A percentile compares a stretch with the other conserved stretches of the same genome.
These are phyloP conservation scores for Parnassius orleans DNA, from an alignment of 2,888 invertebrate genomes.

Conservation along the genomic window DNA sequence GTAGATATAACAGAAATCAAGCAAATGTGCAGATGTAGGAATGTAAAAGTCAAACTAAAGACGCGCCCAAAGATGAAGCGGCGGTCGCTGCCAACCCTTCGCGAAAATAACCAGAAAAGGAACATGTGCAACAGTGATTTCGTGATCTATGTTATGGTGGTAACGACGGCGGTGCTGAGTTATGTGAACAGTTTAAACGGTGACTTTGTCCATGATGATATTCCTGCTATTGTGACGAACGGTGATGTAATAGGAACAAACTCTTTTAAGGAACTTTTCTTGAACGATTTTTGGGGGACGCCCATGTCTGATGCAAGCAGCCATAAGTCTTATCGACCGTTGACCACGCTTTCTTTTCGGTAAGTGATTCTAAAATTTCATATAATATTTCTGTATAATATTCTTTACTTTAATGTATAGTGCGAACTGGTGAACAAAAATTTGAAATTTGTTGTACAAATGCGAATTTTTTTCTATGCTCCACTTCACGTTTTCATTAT, in stretches of 20 bases:
- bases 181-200: slow-evolving; percentile 88
- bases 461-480: too few species aligned
- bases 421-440: too few species aligned
- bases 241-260: slow-evolving; percentile 88
- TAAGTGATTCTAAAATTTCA: slow-evolving; percentile 66
- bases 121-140: slow-evolving; percentile 64
- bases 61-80: slow-evolving; percentile 73
- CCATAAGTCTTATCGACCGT: slow-evolving; percentile 92
- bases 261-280: slow-evolving; percentile 83
- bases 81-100: slow-evolving; percentile 60
- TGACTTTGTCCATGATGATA: slow-evolving; percentile 94
- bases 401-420: too few species aligned
- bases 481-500: too few species aligned
- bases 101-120: slow-evolving; percentile 54
- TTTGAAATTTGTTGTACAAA: too few species aligned
- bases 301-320: slow-evolving; percentile 89
- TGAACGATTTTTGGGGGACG: slow-evolving; percentile 94
- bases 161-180: slow-evolving; percentile 84
- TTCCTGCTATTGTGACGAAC: slow-evolving; percentile 90
- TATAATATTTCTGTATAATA: too few species aligned
- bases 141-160: slow-evolving; percentile 83
- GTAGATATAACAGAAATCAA: slow-evolving; percentile 24
- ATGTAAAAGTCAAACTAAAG: slow-evolving; percentile 57
- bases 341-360: slow-evolving; percentile 93
- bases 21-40: slow-evolving; percentile 73